Evolutionary conservation across 2,113 vertebrate genomes (phyloP).

Genomic region (Nesoenas mayeri): DNA sequence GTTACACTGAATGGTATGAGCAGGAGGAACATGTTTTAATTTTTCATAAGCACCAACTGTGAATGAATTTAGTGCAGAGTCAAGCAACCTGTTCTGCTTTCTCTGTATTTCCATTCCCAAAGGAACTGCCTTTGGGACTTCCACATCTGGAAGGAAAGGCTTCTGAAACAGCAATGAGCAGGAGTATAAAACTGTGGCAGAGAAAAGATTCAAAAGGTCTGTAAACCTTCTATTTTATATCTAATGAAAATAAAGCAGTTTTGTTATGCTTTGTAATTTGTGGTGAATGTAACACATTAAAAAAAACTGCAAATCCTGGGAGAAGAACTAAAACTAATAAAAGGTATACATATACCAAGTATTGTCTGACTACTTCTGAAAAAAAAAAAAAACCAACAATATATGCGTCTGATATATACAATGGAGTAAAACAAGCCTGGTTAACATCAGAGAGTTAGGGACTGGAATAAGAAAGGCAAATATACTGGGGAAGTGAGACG

Average conservation of each 20-base stretch:
- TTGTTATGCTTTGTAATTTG: neutral
- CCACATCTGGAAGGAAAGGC: neutral
- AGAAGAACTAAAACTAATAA: neutral
- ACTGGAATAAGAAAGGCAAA: neutral
- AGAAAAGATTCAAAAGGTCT: neutral
- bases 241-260: neutral
- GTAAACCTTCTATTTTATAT: neutral
- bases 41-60: neutral
- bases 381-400: neutral
- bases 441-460: neutral
- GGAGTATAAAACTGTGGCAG: neutral
- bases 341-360: neutral
- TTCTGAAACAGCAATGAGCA: neutral
- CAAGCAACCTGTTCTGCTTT: neutral
- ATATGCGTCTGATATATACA: neutral
- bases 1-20: neutral
- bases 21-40: neutral
- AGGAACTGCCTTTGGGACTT: neutral
- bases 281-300: rapidly evolving
- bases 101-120: neutral
- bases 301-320: neutral
- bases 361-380: neutral
- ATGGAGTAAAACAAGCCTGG: neutral
- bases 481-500: rapidly evolving
- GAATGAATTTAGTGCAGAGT: neutral